A percentile compares a stretch with the other conserved stretches of the same genome.
Conservation (phyloP, 2,113 vertebrate species). For the Percina caprodes region DNA sequence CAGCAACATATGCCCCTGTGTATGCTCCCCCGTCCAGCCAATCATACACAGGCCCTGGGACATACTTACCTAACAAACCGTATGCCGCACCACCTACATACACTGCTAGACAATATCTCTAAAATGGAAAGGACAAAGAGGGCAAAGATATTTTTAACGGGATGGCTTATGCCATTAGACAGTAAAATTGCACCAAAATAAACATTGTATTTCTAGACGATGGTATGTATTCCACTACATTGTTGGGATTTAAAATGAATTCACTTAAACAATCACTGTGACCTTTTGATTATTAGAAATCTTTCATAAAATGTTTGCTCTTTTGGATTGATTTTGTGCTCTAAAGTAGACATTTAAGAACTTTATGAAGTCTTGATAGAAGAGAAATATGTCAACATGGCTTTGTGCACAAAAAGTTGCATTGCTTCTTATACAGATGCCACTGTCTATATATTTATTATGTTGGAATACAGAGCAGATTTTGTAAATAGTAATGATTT, state of each 20-base stretch:
- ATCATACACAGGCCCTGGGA: slow-evolving; percentile 55
- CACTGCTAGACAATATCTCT: slow-evolving; percentile 66
- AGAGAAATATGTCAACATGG: background rate
- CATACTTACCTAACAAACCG: slow-evolving; percentile 71
- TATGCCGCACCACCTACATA: slow-evolving; percentile 64
- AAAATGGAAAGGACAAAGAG: slow-evolving; percentile 10
- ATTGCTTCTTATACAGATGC: background rate
- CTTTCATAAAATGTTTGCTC: background rate
- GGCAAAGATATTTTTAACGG: slow-evolving; percentile 24
- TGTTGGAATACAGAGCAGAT: background rate
- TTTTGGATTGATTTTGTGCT: background rate
- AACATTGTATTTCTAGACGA: background rate
- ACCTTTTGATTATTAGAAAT: background rate
- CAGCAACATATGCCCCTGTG: slow-evolving; percentile 51
- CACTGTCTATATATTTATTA: slow-evolving; percentile 42
- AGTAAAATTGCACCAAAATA: background rate
- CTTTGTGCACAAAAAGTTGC: background rate
- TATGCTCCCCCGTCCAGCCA: slow-evolving; percentile 70
- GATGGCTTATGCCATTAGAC: background rate
- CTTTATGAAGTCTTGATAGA: background rate
- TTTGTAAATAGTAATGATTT: slow-evolving; percentile 50
- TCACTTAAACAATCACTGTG: background rate
- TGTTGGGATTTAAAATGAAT: background rate
- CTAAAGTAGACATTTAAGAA: slow-evolving; percentile 1
- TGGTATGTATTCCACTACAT: background rate